These are phyloP conservation scores for Sylvia borin DNA, from an alignment of 2,797 vertebrate species.

Conservation along the genomic window DNA sequence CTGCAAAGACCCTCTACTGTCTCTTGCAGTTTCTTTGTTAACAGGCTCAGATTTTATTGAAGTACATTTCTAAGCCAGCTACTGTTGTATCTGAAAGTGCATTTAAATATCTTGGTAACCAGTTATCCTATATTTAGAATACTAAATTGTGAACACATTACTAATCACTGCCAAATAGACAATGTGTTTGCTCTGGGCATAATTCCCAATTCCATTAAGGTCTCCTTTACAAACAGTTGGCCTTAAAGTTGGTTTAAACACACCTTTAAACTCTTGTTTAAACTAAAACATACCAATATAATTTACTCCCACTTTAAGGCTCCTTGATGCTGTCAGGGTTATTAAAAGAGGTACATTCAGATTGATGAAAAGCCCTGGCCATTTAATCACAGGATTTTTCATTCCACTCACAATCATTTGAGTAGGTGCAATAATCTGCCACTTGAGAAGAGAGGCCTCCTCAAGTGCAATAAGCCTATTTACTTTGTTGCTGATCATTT, in stretches of 20 bases:
- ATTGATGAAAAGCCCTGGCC: background rate
- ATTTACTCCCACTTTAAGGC: slow-evolving; percentile 16
- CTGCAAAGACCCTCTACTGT: background rate
- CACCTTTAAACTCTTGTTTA: slow-evolving; percentile 43
- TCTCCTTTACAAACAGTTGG: background rate
- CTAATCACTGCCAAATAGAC: slow-evolving; percentile 2
- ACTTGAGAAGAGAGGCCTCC: slow-evolving; percentile 13
- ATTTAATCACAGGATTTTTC: background rate
- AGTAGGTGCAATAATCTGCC: background rate
- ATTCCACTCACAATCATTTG: background rate
- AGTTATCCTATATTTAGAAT: background rate
- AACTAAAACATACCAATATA: slow-evolving; percentile 22
- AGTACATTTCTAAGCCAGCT: background rate
- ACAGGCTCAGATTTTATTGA: background rate
- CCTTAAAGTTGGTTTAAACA: slow-evolving; percentile 8
- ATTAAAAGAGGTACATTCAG: slow-evolving; percentile 2
- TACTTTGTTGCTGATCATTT: background rate
- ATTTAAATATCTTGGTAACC: background rate
- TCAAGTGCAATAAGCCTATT: slow-evolving; percentile 39
- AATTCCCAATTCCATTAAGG: slow-evolving; percentile 30
- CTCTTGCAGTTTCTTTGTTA: background rate
- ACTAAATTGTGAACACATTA: slow-evolving; percentile 6
- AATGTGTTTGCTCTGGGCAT: slow-evolving; percentile 23
- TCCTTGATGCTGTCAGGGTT: background rate
- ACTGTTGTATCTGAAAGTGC: background rate